Conservation (phyloP, 2,888 invertebrate species). For the Abrostola tripartita region DNA sequence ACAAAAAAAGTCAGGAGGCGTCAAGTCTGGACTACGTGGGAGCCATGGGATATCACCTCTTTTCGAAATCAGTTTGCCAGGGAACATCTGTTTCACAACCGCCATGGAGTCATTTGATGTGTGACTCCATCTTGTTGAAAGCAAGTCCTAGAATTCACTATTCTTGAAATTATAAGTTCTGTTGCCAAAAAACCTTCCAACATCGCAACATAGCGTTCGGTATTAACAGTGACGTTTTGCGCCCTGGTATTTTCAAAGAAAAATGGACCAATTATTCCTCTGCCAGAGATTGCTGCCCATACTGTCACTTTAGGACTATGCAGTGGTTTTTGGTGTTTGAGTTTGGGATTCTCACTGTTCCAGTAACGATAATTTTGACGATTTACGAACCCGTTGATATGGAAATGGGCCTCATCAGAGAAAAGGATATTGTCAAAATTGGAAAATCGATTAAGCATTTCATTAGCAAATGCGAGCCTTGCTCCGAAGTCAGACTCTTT, state of each 20-base stretch:
- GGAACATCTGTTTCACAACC: constrained; percentile 9
- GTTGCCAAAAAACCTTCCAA: constrained; percentile 24
- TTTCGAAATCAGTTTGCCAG: not conserved
- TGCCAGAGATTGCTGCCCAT: not conserved
- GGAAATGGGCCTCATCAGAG: constrained; percentile 2
- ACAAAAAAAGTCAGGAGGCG: constrained; percentile 17
- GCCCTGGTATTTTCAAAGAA: constrained; percentile 35
- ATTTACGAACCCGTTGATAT: constrained; percentile 18
- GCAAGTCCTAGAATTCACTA: constrained; percentile 11
- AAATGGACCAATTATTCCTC: constrained; percentile 12
- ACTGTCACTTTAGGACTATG: constrained; percentile 1
- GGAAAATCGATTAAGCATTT: constrained; percentile 1
- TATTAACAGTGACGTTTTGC: constrained; percentile 25
- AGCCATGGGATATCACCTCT: constrained; percentile 15
- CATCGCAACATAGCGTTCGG: constrained; percentile 30
- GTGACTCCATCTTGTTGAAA: constrained; percentile 4
- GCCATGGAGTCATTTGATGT: constrained; percentile 3
- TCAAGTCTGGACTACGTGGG: constrained; percentile 11
- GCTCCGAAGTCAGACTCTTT: constrained; percentile 14
- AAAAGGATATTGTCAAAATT: not conserved
- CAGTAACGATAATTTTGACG: constrained; percentile 22
- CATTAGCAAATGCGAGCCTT: constrained; percentile 7
- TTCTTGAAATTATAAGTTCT: constrained; percentile 19
- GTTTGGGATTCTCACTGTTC: constrained; percentile 10
- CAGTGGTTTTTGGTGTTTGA: constrained; percentile 7